Conservation (phyloP, 1,140 invertebrate genomes). For the Drosophila leontia region DNA sequence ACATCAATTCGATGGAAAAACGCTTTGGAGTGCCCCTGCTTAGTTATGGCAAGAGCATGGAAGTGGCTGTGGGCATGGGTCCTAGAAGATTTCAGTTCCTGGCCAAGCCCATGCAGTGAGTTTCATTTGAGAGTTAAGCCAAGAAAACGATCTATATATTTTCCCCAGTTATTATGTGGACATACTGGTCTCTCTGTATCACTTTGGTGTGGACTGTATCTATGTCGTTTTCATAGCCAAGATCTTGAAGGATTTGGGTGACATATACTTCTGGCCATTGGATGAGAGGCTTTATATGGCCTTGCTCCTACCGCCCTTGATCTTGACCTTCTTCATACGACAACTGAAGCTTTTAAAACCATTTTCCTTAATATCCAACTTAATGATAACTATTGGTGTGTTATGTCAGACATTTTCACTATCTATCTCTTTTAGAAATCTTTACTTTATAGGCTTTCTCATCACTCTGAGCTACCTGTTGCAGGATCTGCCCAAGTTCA, state of each 20-base stretch:
- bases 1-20: slow-evolving; percentile 17
- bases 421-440: not conserved
- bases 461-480: slow-evolving; percentile 37
- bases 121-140: not conserved
- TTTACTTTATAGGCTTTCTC: slow-evolving; percentile 13
- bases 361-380: slow-evolving; percentile 44
- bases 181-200: slow-evolving; percentile 42
- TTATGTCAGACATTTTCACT: not conserved
- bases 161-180: slow-evolving; percentile 42
- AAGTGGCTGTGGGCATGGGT: slow-evolving; percentile 44
- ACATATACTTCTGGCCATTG: slow-evolving; percentile 40
- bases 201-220: slow-evolving; percentile 62
- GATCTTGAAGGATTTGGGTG: slow-evolving; percentile 45
- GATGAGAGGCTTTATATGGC: slow-evolving; percentile 64
- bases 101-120: slow-evolving; percentile 45
- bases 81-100: slow-evolving; percentile 29
- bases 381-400: slow-evolving; percentile 33
- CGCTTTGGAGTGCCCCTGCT: slow-evolving; percentile 14
- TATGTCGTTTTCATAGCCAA: slow-evolving; percentile 65
- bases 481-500: slow-evolving; percentile 33
- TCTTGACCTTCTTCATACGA: slow-evolving; percentile 46
- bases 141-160: not conserved
- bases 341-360: slow-evolving; percentile 46
- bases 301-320: slow-evolving; percentile 38
- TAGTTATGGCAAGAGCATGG: slow-evolving; percentile 55